Base-by-base conservation (phyloP, 2,797 vertebrate species). In the Microctenopoma steveboyesi region DNA sequence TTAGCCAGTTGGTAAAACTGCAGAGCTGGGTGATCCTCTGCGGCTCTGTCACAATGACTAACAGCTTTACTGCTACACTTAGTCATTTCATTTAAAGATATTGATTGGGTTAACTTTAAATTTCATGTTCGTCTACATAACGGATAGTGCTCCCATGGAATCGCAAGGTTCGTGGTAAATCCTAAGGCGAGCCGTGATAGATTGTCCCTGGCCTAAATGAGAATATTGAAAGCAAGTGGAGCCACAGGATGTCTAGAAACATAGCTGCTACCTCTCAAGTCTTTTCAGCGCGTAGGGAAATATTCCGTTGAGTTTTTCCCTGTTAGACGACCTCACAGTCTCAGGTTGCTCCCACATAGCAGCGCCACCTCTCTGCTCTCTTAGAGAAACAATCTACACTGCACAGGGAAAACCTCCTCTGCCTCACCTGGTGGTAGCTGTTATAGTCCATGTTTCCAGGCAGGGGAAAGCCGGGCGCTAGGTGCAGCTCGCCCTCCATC, bases 381-480 rank as follows among this genome's bases (percentile, higher is more conserved):
- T 45, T 79, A 67, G 69, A 50, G 28, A 77, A 65, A 22, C 22
- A 2, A 13, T 76, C 49, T 53, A 40, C 54, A 69, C 66, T 60
- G 59, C 51, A 69, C 18, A 50, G 1, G 4, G 45, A 68, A 50
- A 70, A 75, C 13, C 16, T 7, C 3, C 13, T 25, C 25, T 10
- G 33, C 47, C 69, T 86, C 49, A 98, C 97, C 96, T 96, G 94
- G 79, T 98, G 97, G 82, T 98, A 98, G 45, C 93, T 85, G 6
- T 92, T 93, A 70, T 97, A 98, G 88, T 99, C 96, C 93, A 94
- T 94, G 90, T 95, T 97, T 47, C 94, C 93, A 0, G 98, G 97
- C 49, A 96, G 72, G 0, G 86, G 94, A 83, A 99, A 99, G 1
- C 96, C 95, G 6, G 96, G 96, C 0, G 97, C 96, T 3, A 99